These are phyloP conservation scores for Tuberolachnus salignus DNA, from an alignment of 2,888 invertebrate genomes.

Conservation along the genomic window DNA sequence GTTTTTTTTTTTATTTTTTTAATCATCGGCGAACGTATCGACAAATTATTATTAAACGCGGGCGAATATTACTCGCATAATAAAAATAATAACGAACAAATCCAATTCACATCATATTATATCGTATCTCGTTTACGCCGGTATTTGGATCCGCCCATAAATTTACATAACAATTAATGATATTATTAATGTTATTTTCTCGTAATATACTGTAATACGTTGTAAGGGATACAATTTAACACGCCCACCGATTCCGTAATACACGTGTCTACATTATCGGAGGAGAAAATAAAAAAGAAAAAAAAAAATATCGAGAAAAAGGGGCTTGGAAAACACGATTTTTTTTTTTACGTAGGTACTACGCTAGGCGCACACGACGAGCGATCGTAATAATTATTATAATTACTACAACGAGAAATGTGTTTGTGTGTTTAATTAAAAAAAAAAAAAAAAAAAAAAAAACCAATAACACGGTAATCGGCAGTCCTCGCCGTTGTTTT, in stretches of 20 bases:
- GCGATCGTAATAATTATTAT: neutral
- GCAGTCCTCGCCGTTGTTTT: too few species aligned
- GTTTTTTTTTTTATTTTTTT: too few species aligned
- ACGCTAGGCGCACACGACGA: too few species aligned
- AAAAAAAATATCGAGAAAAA: slow-evolving; percentile 26
- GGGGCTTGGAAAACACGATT: slow-evolving; percentile 44
- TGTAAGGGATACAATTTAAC: slow-evolving; percentile 29
- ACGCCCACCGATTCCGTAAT: slow-evolving; percentile 42
- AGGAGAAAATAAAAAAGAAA: too few species aligned
- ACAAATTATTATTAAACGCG: neutral
- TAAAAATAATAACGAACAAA: slow-evolving; percentile 10
- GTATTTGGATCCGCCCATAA: slow-evolving; percentile 17
- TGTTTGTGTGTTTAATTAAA: neutral
- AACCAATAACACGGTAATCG: too few species aligned
- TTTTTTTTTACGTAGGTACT: neutral
- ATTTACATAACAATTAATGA: slow-evolving; percentile 47
- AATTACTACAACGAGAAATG: neutral
- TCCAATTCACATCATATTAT: slow-evolving; percentile 3
- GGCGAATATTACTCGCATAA: slow-evolving; percentile 14
- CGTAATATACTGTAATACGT: neutral
- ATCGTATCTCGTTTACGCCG: neutral
- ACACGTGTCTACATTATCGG: slow-evolving; percentile 5
- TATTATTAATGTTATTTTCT: slow-evolving; percentile 20
- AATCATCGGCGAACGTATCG: neutral
- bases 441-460: too few species aligned